Evolutionary conservation across 2,888 invertebrate species (phyloP).

Genomic region (Trissoscelio sp.): DNA sequence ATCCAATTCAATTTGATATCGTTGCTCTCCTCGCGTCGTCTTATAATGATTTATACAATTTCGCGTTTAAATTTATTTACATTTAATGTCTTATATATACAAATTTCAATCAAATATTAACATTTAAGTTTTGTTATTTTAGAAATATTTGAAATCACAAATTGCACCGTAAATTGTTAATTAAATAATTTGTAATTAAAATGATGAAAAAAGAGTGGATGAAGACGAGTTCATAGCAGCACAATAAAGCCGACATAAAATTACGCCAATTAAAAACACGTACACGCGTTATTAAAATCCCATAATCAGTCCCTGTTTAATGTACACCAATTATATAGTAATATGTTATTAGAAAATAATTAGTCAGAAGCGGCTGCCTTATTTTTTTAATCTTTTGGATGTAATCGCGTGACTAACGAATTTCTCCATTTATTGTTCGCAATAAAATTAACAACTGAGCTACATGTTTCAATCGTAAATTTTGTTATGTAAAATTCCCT

Average conservation of each 20-base stretch:
- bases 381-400: neutral
- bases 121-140: too few species aligned
- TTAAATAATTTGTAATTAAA: too few species aligned
- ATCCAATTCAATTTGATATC: too few species aligned
- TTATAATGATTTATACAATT: too few species aligned
- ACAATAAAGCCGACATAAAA: neutral
- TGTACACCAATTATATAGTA: slow-evolving; percentile 8
- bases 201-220: neutral
- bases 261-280: slow-evolving; percentile 1
- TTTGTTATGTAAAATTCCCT: slow-evolving; percentile 11
- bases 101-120: too few species aligned
- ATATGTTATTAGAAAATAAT: slow-evolving; percentile 17
- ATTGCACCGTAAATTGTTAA: too few species aligned
- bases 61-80: neutral
- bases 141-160: too few species aligned
- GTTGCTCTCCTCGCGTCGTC: too few species aligned
- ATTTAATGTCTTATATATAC: too few species aligned
- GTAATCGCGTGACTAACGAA: slow-evolving; percentile 20
- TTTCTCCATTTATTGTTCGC: slow-evolving; percentile 17
- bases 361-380: neutral
- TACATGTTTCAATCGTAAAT: slow-evolving; percentile 11
- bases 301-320: slow-evolving; percentile 1
- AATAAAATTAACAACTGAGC: slow-evolving; percentile 21
- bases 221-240: neutral
- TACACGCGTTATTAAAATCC: neutral